Conservation (phyloP, 2,888 invertebrate genomes). For the Drosophila mimica region DNA sequence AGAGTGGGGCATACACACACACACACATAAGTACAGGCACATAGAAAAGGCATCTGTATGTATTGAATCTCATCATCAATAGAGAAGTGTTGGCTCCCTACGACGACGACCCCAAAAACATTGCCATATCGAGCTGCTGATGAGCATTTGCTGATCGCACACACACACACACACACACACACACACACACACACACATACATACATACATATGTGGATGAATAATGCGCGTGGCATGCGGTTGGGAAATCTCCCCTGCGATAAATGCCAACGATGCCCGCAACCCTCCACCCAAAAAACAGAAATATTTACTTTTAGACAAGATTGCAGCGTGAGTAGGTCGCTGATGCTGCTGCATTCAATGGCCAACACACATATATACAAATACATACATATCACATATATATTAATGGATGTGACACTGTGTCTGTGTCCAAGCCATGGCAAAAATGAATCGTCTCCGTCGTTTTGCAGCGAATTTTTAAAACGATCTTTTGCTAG, state of each 20-base stretch:
- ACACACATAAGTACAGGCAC: background rate
- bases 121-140: constrained; percentile 5
- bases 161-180: background rate
- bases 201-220: constrained; percentile 40
- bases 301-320: constrained; percentile 5
- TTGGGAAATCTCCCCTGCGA: constrained; percentile 71
- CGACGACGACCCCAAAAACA: constrained; percentile 3
- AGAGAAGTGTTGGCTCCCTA: constrained; percentile 24
- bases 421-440: background rate
- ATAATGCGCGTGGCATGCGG: constrained; percentile 68
- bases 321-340: constrained; percentile 14
- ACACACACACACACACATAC: background rate
- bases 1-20: background rate
- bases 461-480: constrained; percentile 3
- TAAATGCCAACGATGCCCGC: constrained; percentile 21
- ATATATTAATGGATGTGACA: constrained; percentile 1
- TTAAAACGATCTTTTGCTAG: constrained; percentile 29
- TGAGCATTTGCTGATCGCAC: background rate
- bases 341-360: constrained; percentile 18
- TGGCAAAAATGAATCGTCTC: constrained; percentile 21
- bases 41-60: background rate
- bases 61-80: background rate
- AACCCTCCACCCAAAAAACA: constrained; percentile 9
- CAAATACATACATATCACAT: background rate
- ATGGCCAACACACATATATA: background rate